Evolutionary conservation across 2,797 vertebrate genomes (phyloP).

Genomic region (Geotrypetes seraphini): DNA sequence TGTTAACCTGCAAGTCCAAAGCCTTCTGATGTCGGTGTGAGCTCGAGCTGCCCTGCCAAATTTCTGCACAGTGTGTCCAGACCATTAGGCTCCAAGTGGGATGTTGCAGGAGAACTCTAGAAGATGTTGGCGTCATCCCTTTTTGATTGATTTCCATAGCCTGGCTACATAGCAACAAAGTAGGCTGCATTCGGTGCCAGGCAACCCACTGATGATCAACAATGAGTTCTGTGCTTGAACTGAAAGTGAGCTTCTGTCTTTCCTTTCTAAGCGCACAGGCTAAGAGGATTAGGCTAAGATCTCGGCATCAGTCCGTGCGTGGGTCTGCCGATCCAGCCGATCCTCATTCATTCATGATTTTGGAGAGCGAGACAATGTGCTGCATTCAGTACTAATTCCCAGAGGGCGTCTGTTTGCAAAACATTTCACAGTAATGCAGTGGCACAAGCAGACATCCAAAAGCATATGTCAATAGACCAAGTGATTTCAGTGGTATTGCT

Average conservation of each 20-base stretch:
- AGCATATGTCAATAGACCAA: no score
- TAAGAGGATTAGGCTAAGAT: no score
- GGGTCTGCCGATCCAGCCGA: background rate
- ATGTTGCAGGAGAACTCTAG: conserved; percentile 15
- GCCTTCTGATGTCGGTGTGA: conserved; percentile 28
- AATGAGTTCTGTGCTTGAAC: background rate
- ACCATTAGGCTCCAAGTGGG: conserved; percentile 14
- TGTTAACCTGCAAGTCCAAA: conserved; percentile 16
- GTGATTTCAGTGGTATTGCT: no score
- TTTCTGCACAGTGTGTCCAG: conserved; percentile 18
- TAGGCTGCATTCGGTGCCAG: background rate
- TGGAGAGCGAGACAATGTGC: background rate
- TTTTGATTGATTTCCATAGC: conserved; percentile 10
- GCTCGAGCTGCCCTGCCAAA: conserved; percentile 34
- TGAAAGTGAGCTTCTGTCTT: background rate
- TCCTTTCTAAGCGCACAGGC: no score
- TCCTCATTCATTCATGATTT: background rate
- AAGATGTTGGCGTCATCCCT: background rate
- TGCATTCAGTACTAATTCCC: background rate
- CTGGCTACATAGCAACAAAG: background rate
- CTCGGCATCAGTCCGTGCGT: no score
- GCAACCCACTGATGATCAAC: background rate
- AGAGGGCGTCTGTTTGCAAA: background rate
- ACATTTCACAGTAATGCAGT: background rate
- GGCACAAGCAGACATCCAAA: no score